Evolutionary conservation across 1,140 invertebrate species (phyloP).

Genomic region (Drosophila albomicans): DNA sequence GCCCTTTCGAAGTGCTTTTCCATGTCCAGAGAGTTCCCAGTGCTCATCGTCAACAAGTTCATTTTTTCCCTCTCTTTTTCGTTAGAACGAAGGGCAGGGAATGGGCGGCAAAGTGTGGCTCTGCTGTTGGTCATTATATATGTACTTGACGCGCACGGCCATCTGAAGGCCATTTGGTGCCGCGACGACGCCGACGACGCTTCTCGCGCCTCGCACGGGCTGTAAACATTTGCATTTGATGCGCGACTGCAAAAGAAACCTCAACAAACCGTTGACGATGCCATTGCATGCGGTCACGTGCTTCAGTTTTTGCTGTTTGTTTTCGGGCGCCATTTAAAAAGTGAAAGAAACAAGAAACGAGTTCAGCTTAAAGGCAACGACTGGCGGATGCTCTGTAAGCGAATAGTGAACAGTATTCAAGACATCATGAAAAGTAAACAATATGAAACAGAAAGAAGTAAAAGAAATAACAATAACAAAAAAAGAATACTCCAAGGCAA

Average conservation of each 20-base stretch:
- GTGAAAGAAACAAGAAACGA: neutral
- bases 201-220: conserved; percentile 51
- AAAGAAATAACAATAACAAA: too few species aligned
- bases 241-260: conserved; percentile 1
- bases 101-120: neutral
- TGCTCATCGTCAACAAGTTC: conserved; percentile 37
- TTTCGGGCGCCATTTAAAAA: conserved; percentile 28
- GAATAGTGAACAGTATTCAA: neutral
- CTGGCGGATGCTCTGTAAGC: neutral
- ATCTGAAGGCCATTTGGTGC: conserved; percentile 55
- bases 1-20: conserved; percentile 61
- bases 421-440: too few species aligned
- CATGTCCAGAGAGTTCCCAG: conserved; percentile 33
- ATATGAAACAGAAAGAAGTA: too few species aligned
- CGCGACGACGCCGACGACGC: conserved; percentile 9
- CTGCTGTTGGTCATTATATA: conserved; percentile 30
- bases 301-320: conserved; percentile 39
- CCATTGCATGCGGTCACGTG: conserved; percentile 42
- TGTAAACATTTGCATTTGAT: conserved; percentile 72
- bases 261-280: conserved; percentile 4
- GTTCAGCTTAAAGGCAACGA: neutral
- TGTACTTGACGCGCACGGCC: conserved; percentile 19
- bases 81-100: neutral
- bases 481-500: too few species aligned
- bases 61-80: conserved; percentile 1